phyloP scores from a whole-genome alignment of 1,140 invertebrate genomes.

The Aricia agestis region DNA sequence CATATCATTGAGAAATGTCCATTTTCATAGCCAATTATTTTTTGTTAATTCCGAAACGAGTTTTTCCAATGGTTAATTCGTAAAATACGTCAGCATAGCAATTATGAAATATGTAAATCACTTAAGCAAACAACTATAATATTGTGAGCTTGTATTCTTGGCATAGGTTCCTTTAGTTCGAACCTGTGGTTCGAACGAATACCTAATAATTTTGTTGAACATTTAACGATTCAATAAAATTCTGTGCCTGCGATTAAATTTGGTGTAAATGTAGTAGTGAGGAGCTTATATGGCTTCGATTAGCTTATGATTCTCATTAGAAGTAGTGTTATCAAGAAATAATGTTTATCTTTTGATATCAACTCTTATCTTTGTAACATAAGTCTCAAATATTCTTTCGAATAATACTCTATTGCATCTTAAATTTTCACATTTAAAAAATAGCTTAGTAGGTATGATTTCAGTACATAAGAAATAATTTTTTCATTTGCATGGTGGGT shows the following conservation, averaged over 20 bases:
- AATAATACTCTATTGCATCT: too few species aligned
- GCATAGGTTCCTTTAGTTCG: background rate
- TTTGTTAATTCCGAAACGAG: background rate
- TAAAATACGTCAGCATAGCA: background rate
- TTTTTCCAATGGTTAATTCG: background rate
- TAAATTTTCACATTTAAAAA: too few species aligned
- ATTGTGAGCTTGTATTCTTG: background rate
- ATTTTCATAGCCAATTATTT: constrained; percentile 1
- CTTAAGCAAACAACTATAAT: background rate
- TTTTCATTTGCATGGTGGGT: background rate
- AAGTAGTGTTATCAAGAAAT: background rate
- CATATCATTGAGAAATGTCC: background rate
- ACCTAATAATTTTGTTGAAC: too few species aligned
- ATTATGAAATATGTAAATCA: background rate
- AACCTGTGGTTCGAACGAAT: too few species aligned
- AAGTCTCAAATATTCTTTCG: background rate
- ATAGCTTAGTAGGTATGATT: too few species aligned
- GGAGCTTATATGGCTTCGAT: background rate
- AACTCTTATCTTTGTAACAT: background rate
- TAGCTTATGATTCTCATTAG: background rate
- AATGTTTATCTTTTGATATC: constrained; percentile 9
- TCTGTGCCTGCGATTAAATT: background rate
- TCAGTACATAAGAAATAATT: background rate
- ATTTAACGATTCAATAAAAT: background rate
- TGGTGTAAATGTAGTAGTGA: background rate